A percentile compares a stretch with the other conserved stretches of the same genome.
Conservation (phyloP, 2,797 vertebrate genomes). For the Echiichthys vipera region DNA sequence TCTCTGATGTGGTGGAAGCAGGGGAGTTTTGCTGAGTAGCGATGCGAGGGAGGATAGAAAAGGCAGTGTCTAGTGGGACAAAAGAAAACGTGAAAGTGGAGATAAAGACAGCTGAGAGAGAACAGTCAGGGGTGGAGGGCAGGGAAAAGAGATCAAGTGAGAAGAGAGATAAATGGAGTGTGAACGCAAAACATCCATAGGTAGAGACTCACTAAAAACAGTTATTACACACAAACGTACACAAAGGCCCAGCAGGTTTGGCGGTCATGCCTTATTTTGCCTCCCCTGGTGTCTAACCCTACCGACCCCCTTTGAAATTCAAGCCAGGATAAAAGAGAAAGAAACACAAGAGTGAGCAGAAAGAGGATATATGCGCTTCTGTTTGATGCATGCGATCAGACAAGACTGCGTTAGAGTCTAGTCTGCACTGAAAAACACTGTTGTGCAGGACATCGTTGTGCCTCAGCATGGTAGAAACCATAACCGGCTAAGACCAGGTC, state of each 20-base stretch:
- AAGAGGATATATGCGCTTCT: constrained; percentile 10
- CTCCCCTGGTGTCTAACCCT: constrained; percentile 53
- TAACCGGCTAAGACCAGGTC: not conserved
- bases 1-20: constrained; percentile 62
- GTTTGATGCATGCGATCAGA: constrained; percentile 17
- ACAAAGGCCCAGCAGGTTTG: constrained; percentile 59
- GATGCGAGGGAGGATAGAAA: constrained; percentile 51
- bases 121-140: constrained; percentile 14
- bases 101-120: constrained; percentile 44
- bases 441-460: not conserved
- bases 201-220: constrained; percentile 32
- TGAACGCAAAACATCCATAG: constrained; percentile 32
- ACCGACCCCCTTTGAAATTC: constrained; percentile 67
- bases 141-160: constrained; percentile 16
- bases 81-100: constrained; percentile 45
- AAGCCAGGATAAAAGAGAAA: constrained; percentile 59
- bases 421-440: not conserved
- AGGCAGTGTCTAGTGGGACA: constrained; percentile 46
- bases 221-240: constrained; percentile 28
- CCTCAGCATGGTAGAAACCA: not conserved
- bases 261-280: constrained; percentile 66
- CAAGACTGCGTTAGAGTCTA: not conserved
- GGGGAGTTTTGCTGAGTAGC: constrained; percentile 48
- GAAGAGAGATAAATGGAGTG: constrained; percentile 13
- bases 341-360: constrained; percentile 17